Conservation (phyloP, 2,113 vertebrate species). For the Notothenia coriiceps region DNA sequence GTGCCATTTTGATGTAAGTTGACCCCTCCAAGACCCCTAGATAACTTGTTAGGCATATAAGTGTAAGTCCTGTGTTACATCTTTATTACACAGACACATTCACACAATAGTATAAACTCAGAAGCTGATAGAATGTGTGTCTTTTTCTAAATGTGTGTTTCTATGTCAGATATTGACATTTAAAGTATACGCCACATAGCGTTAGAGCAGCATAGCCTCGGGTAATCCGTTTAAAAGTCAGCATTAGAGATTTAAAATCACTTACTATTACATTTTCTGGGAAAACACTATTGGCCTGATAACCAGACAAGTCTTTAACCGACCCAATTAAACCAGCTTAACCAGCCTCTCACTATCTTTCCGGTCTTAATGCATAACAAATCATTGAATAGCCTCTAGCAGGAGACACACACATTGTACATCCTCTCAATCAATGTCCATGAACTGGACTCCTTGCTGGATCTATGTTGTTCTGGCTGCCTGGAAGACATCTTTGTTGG, state of each 20-base stretch:
- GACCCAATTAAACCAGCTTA: neutral
- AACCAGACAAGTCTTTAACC: neutral
- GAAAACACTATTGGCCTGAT: neutral
- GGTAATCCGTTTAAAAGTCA: neutral
- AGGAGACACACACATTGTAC: neutral
- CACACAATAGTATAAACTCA: neutral
- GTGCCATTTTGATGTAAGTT: neutral
- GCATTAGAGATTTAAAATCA: neutral
- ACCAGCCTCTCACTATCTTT: neutral
- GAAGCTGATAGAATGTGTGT: neutral
- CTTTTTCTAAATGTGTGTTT: neutral
- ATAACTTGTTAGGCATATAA: neutral
- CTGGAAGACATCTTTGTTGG: neutral
- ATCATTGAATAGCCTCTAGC: neutral
- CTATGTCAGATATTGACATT: neutral
- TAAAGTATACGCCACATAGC: neutral
- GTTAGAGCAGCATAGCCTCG: neutral
- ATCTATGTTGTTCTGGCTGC: conserved; percentile 13
- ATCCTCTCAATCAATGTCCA: neutral
- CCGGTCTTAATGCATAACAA: neutral
- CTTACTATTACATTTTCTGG: neutral
- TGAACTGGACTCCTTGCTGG: neutral
- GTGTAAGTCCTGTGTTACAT: neutral
- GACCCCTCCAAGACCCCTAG: neutral
- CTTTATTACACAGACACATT: neutral